phyloP scores from a whole-genome alignment of 1,140 invertebrate genomes.

The Bombus terrestris region DNA sequence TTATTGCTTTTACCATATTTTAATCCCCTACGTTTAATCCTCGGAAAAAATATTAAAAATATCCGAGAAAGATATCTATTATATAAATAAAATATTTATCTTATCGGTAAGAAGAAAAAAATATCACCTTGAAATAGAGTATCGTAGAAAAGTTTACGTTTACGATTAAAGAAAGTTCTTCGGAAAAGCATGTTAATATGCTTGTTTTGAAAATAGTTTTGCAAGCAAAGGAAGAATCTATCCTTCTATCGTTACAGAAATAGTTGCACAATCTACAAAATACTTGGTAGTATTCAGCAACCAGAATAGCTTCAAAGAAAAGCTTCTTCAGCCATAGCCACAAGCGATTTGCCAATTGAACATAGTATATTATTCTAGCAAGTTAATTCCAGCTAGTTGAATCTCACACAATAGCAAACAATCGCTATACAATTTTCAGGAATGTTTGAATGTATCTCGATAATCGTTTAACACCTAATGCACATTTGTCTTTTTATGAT shows the following conservation, averaged over 20 bases:
- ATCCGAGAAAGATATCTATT: no score
- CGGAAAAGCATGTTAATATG: background rate
- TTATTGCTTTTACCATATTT: no score
- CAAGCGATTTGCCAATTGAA: background rate
- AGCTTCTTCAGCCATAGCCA: background rate
- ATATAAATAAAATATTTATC: no score
- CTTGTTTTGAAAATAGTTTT: background rate
- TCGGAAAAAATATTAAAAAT: no score
- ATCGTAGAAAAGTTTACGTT: no score
- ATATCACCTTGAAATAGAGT: no score
- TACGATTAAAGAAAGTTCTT: background rate
- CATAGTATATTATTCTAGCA: background rate
- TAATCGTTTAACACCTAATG: background rate
- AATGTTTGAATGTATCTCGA: background rate
- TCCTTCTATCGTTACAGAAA: background rate
- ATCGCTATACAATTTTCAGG: background rate
- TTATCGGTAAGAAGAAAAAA: no score
- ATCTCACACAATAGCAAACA: background rate
- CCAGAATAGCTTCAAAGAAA: conserved; percentile 9
- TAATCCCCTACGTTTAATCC: no score
- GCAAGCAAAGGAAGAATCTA: background rate
- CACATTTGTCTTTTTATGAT: no score
- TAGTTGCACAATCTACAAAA: background rate
- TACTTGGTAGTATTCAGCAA: background rate
- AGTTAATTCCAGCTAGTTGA: background rate